Percentiles rank a stretch among this genome's conserved stretches.
These are phyloP conservation scores for Gastrophysa polygoni DNA, from an alignment of 2,888 invertebrate species.

Conservation along the genomic window DNA sequence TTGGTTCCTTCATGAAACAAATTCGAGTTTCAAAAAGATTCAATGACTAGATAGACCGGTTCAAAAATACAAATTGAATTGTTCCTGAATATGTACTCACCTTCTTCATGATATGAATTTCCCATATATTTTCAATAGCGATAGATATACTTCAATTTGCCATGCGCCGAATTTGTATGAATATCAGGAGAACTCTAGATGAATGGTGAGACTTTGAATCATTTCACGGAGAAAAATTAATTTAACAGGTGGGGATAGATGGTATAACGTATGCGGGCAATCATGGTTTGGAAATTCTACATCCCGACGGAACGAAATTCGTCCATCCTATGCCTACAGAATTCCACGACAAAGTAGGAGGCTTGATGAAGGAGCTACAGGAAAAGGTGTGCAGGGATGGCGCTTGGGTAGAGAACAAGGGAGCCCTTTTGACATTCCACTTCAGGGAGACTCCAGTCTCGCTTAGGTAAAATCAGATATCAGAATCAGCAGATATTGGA, in stretches of 20 bases:
- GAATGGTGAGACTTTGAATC: background rate
- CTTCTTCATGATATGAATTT: no score
- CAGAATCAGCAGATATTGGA: background rate
- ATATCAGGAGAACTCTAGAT: no score
- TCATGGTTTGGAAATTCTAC: constrained; percentile 86
- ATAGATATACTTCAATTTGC: no score
- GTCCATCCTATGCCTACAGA: constrained; percentile 90
- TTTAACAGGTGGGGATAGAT: constrained; percentile 77
- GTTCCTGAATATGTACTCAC: no score
- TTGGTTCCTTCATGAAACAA: no score
- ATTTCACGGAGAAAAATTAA: background rate
- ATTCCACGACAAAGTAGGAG: constrained; percentile 79
- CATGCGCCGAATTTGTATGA: no score
- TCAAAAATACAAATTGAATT: no score
- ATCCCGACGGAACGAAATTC: constrained; percentile 89
- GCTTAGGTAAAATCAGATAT: constrained; percentile 60
- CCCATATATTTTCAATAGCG: no score
- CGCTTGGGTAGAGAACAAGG: constrained; percentile 92
- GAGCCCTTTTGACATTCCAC: constrained; percentile 84
- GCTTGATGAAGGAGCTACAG: constrained; percentile 77
- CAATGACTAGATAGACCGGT: no score
- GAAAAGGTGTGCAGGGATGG: constrained; percentile 86
- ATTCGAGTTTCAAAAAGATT: no score
- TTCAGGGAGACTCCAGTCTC: constrained; percentile 81
- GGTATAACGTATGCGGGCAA: constrained; percentile 91